Base-by-base conservation (phyloP, 2,888 invertebrate species). In the Melinaea marsaeus region DNA sequence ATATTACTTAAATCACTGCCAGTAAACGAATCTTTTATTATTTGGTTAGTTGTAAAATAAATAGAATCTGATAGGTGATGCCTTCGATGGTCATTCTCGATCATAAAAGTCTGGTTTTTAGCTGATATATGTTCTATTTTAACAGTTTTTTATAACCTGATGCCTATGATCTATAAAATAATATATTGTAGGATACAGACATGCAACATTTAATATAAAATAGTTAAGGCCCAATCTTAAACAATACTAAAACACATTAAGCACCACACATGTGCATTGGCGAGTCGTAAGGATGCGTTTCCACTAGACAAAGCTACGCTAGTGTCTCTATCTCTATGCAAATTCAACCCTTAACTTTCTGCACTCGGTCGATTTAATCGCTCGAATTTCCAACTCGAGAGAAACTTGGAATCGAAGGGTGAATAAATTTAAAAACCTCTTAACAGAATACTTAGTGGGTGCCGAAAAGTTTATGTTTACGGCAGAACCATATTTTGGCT, bases 341-440 rank as follows among this genome's bases (percentile, higher is more conserved):
- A 89, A 90, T 88, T 72, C 76, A 87, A 87, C 87, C 88, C 88
- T 85, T 88, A 88, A 87, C 85, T 86, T 84, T 75, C 76, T 78
- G 80, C 80, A 81, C 83, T 82, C 77, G 80, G 78, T 79, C 80
- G 79, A 78, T 83, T 89, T 86, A 88, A 88, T 88, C 87, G 86
- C 79, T 78, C 68, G 83, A 86, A 86, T 83, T 85, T 86, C 85
- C 80, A 85, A 72, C 78, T 82, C 83, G 78, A 74, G 73, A 69
- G 74, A 82, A 83, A 81, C 84, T 85, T 79, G 75, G 73, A 74
- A 86, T 84, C 83, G 86, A 85, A 87, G 90, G 90, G 90, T 90
- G 90, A 87, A 90, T 90, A 90, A 84, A 90, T 90, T 90, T 88
- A 83, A 88, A 88, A 89, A 88, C 83, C 85, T 87, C 84, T 85